Percentiles rank a stretch among this genome's conserved stretches.
Evolutionary conservation across 2,888 invertebrate species (phyloP).

Genomic region (Xestoiulus laeticollis): DNA sequence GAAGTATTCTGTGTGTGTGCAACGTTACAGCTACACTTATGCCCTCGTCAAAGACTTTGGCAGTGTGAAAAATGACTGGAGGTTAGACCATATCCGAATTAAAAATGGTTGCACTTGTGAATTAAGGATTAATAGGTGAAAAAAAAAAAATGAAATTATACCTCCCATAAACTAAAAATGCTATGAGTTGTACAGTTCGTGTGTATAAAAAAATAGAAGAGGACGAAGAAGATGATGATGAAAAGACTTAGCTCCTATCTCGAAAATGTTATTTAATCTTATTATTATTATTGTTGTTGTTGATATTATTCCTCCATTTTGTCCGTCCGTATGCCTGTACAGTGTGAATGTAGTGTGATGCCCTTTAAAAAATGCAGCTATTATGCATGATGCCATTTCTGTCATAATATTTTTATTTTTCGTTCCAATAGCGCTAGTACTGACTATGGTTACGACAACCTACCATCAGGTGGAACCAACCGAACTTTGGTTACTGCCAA

Average conservation of each 20-base stretch:
- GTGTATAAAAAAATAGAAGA: slow-evolving; percentile 1
- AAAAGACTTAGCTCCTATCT: slow-evolving; percentile 24
- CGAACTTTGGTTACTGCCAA: too few relatives aligned
- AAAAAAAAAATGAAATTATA: background rate
- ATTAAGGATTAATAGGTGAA: slow-evolving; percentile 63
- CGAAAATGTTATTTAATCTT: slow-evolving; percentile 33
- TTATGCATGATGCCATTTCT: slow-evolving; percentile 19
- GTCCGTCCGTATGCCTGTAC: background rate
- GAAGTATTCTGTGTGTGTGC: slow-evolving; percentile 80
- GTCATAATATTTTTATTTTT: slow-evolving; percentile 5
- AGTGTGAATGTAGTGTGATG: slow-evolving; percentile 17
- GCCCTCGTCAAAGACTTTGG: slow-evolving; percentile 73
- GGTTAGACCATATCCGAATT: slow-evolving; percentile 82
- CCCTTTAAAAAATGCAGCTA: slow-evolving; percentile 21
- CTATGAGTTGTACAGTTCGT: slow-evolving; percentile 47
- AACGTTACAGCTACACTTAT: slow-evolving; percentile 84
- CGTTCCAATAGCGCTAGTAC: background rate
- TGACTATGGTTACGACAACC: background rate
- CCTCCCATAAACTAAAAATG: background rate
- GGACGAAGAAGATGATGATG: background rate
- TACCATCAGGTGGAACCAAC: background rate
- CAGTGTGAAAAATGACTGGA: slow-evolving; percentile 70
- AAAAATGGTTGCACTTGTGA: slow-evolving; percentile 87
- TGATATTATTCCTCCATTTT: slow-evolving; percentile 7
- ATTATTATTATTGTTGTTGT: background rate